Percentiles rank a stretch among this genome's conserved stretches.
Evolutionary conservation across 2,888 invertebrate species (phyloP).

Genomic region (Aricia artaxerxes): DNA sequence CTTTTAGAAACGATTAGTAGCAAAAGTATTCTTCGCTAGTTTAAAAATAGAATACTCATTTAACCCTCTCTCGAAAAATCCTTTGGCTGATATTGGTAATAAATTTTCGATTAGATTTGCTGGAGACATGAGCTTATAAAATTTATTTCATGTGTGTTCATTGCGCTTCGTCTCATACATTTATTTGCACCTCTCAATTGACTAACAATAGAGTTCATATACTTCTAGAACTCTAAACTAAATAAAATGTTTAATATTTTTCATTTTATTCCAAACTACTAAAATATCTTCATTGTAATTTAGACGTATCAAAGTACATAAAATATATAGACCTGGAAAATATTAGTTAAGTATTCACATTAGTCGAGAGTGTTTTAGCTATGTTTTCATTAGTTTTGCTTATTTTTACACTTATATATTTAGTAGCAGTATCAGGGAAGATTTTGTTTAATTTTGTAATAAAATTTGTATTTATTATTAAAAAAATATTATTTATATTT

Average conservation of each 20-base stretch:
- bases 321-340: conserved; percentile 13
- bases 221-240: conserved; percentile 24
- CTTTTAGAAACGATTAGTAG: conserved; percentile 34
- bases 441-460: not conserved
- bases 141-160: conserved; percentile 33
- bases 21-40: conserved; percentile 33
- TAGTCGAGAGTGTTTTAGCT: conserved; percentile 22
- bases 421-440: conserved; percentile 18
- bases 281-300: conserved; percentile 22
- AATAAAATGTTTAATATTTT: conserved; percentile 16
- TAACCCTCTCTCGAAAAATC: conserved; percentile 32
- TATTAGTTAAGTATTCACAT: conserved; percentile 8
- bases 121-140: conserved; percentile 33
- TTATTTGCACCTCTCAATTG: conserved; percentile 33
- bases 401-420: conserved; percentile 21
- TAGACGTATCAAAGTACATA: conserved; percentile 14
- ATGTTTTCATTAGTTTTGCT: conserved; percentile 24
- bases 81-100: conserved; percentile 33
- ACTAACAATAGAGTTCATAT: conserved; percentile 30
- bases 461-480: not conserved
- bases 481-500: not conserved
- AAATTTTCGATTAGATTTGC: conserved; percentile 32
- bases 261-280: conserved; percentile 20
- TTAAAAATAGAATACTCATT: conserved; percentile 33
- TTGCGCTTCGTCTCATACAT: conserved; percentile 33